Base-by-base conservation (phyloP, 2,113 vertebrate species). In the Oxyruncus cristatus region DNA sequence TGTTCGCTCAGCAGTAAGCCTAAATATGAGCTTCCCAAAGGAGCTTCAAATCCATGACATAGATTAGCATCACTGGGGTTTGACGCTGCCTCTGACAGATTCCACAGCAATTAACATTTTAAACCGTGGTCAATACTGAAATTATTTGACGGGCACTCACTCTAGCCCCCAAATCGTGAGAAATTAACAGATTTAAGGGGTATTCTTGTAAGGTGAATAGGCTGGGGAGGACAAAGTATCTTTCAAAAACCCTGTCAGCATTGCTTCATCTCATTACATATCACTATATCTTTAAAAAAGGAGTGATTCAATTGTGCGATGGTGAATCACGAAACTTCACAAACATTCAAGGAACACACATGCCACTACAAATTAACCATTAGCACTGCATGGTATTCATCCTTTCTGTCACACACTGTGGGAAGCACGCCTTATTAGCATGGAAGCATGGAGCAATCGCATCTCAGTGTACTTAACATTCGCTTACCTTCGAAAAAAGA, bases 341-440 rank as follows among this genome's bases (percentile, higher is more conserved):
- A 97, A 97, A 96, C 97, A 94, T 93, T 97, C 96, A 98, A 96
- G 97, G 97, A 98, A 98, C 93, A 98, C 98, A 98, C 97, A 98
- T 97, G 98, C 97, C 98, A 98, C 97, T 98, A 97, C 98, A 98
- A 98, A 98, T 98, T 98, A 98, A 97, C 97, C 97, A 97, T 98
- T 97, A 98, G 96, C 87, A 28, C 83, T 96, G 89, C 96, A 93
- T 94, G 89, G 97, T 94, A 98, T 98, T 98, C 98, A 98, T 97
- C 94, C 96, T 95, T 95, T 97, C 97, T 98, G 98, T 98, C 98
- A 98, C 95, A 97, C 97, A 96, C 97, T 98, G 98, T 98, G 98
- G 97, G 98, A 98, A 98, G 97, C 97, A 96, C 30, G 96, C 96
- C 97, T 98, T 98, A 98, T 98, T 98, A 98, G 97, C 96, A 98